Conservation (phyloP, 2,113 vertebrate genomes). For the Plestiodon gilberti region DNA sequence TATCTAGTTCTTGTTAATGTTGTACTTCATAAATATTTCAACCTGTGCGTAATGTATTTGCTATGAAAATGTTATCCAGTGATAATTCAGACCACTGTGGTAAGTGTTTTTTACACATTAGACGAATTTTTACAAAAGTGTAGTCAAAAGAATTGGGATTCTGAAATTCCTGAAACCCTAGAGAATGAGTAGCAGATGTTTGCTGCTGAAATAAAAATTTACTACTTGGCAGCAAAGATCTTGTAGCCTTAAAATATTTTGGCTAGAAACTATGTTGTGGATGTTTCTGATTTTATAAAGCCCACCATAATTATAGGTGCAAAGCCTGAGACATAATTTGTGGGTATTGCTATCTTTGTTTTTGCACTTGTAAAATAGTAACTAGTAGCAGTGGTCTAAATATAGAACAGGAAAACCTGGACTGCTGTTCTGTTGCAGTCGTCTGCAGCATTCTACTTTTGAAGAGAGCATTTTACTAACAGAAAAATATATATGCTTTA, state of each 20-base stretch:
- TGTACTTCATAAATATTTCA: neutral
- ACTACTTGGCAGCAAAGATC: neutral
- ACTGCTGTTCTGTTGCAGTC: neutral
- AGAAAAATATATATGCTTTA: neutral
- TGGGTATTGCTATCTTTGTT: neutral
- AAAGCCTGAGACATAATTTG: neutral
- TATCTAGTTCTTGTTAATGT: neutral
- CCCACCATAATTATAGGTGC: neutral
- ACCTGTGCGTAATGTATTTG: neutral
- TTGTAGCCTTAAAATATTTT: conserved; percentile 9
- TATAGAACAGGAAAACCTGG: neutral
- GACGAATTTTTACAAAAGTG: neutral
- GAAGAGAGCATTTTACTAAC: neutral
- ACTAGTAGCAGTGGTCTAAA: neutral
- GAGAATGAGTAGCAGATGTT: neutral
- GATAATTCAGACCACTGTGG: neutral
- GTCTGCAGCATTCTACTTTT: neutral
- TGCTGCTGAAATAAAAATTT: conserved; percentile 24
- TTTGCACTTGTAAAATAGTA: neutral
- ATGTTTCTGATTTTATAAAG: neutral
- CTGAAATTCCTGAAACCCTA: neutral
- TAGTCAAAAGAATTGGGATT: neutral
- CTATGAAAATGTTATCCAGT: neutral
- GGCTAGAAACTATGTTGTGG: neutral
- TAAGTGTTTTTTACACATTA: neutral